phyloP scores from a whole-genome alignment of 2,797 vertebrate genomes.

The Neomorphus geoffroyi region DNA sequence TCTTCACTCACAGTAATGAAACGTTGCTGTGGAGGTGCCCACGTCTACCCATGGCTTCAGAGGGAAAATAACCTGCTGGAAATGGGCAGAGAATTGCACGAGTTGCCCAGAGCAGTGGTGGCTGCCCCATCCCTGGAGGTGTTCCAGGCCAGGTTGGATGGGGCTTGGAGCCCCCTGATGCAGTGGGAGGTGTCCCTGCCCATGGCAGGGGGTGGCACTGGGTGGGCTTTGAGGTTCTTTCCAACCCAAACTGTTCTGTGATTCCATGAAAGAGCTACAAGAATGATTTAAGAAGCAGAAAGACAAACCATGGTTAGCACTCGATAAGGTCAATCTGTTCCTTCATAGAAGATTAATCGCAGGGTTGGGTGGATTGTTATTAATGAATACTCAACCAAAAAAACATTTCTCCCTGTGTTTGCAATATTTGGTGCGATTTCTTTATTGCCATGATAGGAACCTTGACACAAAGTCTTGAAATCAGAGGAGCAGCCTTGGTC shows the following conservation, averaged over 20 bases:
- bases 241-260: no score
- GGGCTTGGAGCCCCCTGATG: no score
- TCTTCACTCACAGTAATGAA: background rate
- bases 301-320: background rate
- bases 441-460: background rate
- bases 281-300: background rate
- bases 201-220: no score
- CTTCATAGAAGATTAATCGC: background rate
- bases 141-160: no score
- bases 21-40: background rate
- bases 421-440: background rate
- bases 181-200: no score
- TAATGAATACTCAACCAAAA: background rate
- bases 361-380: background rate
- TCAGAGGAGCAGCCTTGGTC: background rate
- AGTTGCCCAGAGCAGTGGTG: no score
- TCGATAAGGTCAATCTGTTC: background rate
- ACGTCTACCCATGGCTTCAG: no score
- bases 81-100: background rate
- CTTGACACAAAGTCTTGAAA: background rate
- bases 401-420: accelerated
- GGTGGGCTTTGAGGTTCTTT: no score
- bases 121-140: no score
- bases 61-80: background rate
- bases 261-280: background rate